phyloP scores from a whole-genome alignment of 2,113 vertebrate genomes.

The Orycteropus afer region DNA sequence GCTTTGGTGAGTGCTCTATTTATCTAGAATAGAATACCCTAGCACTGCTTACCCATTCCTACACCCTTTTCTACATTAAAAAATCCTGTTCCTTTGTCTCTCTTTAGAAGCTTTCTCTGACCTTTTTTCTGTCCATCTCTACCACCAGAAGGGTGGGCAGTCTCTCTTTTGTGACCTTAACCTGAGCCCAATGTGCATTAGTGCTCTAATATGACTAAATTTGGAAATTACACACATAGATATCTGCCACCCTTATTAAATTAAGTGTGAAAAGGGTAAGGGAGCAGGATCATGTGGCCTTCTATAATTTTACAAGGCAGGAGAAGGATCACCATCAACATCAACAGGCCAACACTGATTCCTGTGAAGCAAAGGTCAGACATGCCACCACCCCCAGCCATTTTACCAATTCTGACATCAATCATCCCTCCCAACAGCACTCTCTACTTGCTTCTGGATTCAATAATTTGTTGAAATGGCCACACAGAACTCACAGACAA shows the following conservation, averaged over 20 bases:
- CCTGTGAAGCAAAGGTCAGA: too few species aligned
- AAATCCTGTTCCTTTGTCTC: background rate
- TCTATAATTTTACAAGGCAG: too few species aligned
- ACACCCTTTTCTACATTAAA: background rate
- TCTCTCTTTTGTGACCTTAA: background rate
- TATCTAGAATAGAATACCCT: background rate
- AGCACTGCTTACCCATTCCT: background rate
- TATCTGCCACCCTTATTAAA: background rate
- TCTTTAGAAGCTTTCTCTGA: background rate
- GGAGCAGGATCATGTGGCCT: too few species aligned
- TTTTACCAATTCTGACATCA: too few species aligned
- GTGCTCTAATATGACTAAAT: background rate
- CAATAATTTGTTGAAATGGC: too few species aligned
- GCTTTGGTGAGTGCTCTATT: background rate
- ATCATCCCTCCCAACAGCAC: too few species aligned
- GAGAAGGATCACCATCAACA: too few species aligned
- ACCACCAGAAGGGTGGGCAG: background rate
- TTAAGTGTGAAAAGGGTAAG: too few species aligned
- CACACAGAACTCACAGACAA: too few species aligned
- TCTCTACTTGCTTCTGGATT: too few species aligned
- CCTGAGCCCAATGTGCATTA: background rate
- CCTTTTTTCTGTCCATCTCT: background rate
- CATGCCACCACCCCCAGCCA: too few species aligned
- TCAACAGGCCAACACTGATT: too few species aligned
- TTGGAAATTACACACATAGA: background rate